Conservation (phyloP, 2,113 vertebrate species). For the Oncorhynchus gorbuscha region DNA sequence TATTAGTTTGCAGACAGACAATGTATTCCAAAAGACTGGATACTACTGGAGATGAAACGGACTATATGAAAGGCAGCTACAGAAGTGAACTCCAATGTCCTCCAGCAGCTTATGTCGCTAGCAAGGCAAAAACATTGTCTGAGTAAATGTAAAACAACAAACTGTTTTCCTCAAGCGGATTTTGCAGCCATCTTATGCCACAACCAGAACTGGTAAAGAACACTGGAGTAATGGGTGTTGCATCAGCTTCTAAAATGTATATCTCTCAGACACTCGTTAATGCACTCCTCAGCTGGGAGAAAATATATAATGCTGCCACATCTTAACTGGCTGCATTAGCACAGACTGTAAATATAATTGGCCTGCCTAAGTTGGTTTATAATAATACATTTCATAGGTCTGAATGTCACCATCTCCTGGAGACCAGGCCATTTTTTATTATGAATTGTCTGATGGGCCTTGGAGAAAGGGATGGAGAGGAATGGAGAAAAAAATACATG, state of each 20-base stretch:
- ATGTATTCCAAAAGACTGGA: conserved; percentile 6
- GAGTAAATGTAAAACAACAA: conserved; percentile 8
- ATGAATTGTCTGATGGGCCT: conserved; percentile 33
- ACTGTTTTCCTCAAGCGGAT: conserved; percentile 8
- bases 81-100: conserved; percentile 14
- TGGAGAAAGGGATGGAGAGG: conserved; percentile 14
- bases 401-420: conserved; percentile 28
- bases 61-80: conserved; percentile 12
- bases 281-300: conserved; percentile 35
- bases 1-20: conserved; percentile 8
- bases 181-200: conserved; percentile 31
- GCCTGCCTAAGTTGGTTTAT: conserved; percentile 44
- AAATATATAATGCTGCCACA: conserved; percentile 19
- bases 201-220: conserved; percentile 27
- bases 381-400: conserved; percentile 50
- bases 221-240: conserved; percentile 51
- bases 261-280: conserved; percentile 44
- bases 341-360: conserved; percentile 50
- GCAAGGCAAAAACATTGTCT: neutral
- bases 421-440: conserved; percentile 47
- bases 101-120: conserved; percentile 33
- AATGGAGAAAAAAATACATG: conserved; percentile 57
- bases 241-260: conserved; percentile 44
- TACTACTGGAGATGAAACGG: neutral
- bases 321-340: conserved; percentile 40